Conservation (phyloP, 2,113 vertebrate species). For the Caloenas nicobarica region DNA sequence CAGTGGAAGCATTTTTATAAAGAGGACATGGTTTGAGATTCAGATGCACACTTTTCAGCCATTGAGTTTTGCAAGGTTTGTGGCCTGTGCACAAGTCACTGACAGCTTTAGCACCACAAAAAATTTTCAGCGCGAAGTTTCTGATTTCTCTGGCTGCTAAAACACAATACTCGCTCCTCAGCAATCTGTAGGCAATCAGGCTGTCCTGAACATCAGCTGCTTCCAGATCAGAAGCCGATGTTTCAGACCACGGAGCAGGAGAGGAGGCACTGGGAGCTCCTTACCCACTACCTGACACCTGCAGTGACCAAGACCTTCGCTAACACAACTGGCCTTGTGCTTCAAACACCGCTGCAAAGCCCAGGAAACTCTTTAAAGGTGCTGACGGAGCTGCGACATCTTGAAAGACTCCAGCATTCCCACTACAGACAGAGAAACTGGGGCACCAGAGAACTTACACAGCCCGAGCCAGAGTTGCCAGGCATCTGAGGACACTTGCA, state of each 20-base stretch:
- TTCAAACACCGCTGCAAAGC: not conserved
- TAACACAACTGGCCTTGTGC: not conserved
- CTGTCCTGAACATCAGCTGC: not conserved
- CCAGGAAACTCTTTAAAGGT: not conserved
- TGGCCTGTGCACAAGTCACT: not conserved
- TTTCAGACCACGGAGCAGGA: fast-evolving
- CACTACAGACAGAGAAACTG: not conserved
- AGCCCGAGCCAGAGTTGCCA: not conserved
- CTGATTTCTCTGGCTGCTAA: not conserved
- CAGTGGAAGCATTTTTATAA: not conserved
- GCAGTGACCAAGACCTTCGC: not conserved
- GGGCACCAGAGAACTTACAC: not conserved
- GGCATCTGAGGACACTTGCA: not conserved
- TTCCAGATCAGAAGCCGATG: not conserved
- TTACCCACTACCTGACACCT: not conserved
- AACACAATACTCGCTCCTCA: fast-evolving
- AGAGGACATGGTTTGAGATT: not conserved
- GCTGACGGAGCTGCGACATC: not conserved
- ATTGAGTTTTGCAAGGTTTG: fast-evolving
- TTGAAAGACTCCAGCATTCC: not conserved
- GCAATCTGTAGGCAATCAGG: not conserved
- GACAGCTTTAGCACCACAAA: not conserved
- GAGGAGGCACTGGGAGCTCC: not conserved
- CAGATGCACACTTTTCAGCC: not conserved
- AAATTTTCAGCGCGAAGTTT: not conserved